Base-by-base conservation (phyloP, 2,888 invertebrate genomes). In the Lasioglossum lativentre region DNA sequence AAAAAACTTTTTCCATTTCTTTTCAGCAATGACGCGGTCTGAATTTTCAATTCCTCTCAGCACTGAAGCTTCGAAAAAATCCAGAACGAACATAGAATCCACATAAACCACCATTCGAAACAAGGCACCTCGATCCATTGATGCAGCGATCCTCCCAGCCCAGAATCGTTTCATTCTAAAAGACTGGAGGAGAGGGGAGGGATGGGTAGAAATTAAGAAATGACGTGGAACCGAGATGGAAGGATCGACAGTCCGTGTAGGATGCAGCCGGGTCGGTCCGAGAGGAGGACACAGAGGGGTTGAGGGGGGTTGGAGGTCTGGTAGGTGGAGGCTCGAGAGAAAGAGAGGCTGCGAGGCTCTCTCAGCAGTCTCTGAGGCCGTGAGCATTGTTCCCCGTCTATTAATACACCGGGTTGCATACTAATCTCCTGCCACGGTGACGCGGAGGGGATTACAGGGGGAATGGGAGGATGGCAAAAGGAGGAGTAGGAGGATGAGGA, bases 381-480 rank as follows among this genome's bases (percentile, higher is more conserved):
- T 93, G 93, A 94, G 94, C 94, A 94, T 94, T 94, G 94, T 94
- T 94, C 93, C 93, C 90, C 89, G 92, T 93, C 94, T 94, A 94
- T 94, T 93, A 94, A 94, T 94, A 94, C 92, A 92, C 92, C 92
- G 92, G 93, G 92, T 93, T 94, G 94, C 94, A 94, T 93, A 93
- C 93, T 94, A 94, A 94, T 94, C 92, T 93, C 81, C 86, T 86
- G 87, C 80, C 74, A 82, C 86, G 77, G 84, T 76, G 83, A 80
- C 79, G 83, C 84, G 77, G 76, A 71, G 83, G 10, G 77, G 45
- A 47, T 23, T 4, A 52, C 56, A 59, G 63, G 76, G 74, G 23
- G 71, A 68, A 68, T 34, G 75, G 66, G 59, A 71, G 59, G 68
- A 40, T 27, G 75, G 76, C 56, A 45, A 75, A 78, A 71, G 70